A percentile compares a stretch with the other conserved stretches of the same genome.
These are phyloP conservation scores for Fabriciana adippe DNA, from an alignment of 2,888 invertebrate species.

Conservation along the genomic window DNA sequence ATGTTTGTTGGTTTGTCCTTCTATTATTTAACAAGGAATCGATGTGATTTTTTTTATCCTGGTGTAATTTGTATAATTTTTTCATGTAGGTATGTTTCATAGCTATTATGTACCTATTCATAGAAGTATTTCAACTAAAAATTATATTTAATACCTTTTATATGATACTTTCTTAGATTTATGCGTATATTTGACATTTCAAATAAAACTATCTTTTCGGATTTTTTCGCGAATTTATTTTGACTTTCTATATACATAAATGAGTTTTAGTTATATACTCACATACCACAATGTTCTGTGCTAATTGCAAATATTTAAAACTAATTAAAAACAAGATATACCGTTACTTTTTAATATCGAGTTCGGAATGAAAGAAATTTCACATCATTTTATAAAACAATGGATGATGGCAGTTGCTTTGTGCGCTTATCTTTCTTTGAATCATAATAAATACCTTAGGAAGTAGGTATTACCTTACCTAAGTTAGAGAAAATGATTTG, in stretches of 20 bases:
- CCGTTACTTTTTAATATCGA: slow-evolving; percentile 65
- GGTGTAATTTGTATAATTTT: no score
- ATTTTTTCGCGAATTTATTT: no score
- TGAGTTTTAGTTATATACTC: not conserved
- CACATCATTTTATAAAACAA: slow-evolving; percentile 71
- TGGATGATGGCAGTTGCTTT: slow-evolving; percentile 72
- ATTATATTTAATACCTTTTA: no score
- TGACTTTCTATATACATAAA: not conserved
- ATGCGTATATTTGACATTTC: no score
- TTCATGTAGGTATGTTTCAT: no score
- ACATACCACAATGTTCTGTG: not conserved
- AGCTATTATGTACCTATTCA: no score
- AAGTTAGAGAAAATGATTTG: slow-evolving; percentile 28
- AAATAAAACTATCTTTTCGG: no score
- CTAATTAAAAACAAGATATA: slow-evolving; percentile 71
- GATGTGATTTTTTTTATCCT: no score
- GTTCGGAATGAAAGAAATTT: slow-evolving; percentile 65
- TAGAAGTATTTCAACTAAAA: no score
- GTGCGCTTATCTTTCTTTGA: slow-evolving; percentile 58
- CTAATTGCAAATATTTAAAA: slow-evolving; percentile 16
- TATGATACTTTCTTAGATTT: no score
- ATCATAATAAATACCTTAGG: slow-evolving; percentile 60
- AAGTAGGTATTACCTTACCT: slow-evolving; percentile 58
- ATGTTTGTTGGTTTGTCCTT: no score
- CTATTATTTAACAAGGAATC: no score